Percentiles rank a stretch among this genome's conserved stretches.
Evolutionary conservation across 2,797 vertebrate species (phyloP).

Genomic region (Neosilurus hyrtlii): DNA sequence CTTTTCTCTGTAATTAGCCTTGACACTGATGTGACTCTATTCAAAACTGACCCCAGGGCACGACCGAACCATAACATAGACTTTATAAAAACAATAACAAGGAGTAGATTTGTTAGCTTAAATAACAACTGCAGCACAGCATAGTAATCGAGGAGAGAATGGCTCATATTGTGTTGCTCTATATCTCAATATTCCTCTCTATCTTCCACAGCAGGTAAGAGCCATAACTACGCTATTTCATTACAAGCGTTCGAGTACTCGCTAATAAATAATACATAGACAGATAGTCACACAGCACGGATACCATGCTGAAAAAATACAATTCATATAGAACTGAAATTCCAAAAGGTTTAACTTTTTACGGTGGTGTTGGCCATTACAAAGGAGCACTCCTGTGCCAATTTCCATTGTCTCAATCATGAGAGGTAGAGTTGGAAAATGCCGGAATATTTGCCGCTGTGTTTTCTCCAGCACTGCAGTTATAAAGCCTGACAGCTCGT

Average conservation of each 20-base stretch:
- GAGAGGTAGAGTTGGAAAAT: conserved; percentile 50
- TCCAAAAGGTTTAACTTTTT: conserved; percentile 46
- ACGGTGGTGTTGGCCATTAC: conserved; percentile 44
- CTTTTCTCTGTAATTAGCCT: conserved; percentile 31
- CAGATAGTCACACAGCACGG: conserved; percentile 1
- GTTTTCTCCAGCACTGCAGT: conserved; percentile 48
- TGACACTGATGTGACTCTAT: conserved; percentile 23
- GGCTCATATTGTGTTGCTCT: conserved; percentile 26
- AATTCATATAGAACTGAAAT: conserved; percentile 47
- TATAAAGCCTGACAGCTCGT: conserved; percentile 53
- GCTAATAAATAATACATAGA: conserved; percentile 34
- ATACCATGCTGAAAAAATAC: conserved; percentile 30
- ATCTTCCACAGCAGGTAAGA: conserved; percentile 30
- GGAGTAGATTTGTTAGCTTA: conserved; percentile 7
- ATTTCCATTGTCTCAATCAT: conserved; percentile 49
- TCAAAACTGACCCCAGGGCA: conserved; percentile 14
- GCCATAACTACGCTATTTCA: conserved; percentile 34
- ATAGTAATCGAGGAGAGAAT: conserved; percentile 35
- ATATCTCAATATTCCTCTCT: conserved; percentile 9
- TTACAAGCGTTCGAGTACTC: background rate
- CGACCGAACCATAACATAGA: background rate
- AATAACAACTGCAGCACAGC: conserved; percentile 24
- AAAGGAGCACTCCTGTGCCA: conserved; percentile 49
- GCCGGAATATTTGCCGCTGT: conserved; percentile 58
- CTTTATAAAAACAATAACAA: conserved; percentile 31